Conservation (phyloP, 2,113 vertebrate genomes). For the Thinocorus orbignyianus region DNA sequence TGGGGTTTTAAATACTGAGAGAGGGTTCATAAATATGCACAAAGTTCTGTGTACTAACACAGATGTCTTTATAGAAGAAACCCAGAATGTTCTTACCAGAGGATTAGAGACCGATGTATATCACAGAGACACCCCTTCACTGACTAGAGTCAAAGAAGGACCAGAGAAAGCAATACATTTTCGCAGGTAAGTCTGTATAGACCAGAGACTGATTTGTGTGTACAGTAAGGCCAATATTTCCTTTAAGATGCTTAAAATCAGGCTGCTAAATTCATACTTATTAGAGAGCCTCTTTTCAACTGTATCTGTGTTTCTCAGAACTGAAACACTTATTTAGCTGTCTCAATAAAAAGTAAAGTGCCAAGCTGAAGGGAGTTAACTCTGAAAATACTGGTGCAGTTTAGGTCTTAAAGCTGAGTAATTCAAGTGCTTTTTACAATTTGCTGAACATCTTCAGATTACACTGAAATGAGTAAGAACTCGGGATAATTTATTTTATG, state of each 20-base stretch:
- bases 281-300: background rate
- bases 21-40: background rate
- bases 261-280: background rate
- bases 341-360: background rate
- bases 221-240: background rate
- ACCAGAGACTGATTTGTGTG: background rate
- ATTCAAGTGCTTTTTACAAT: background rate
- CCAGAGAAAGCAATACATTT: conserved; percentile 36
- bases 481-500: background rate
- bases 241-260: background rate
- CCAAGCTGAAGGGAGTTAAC: background rate
- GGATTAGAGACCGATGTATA: background rate
- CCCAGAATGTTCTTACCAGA: background rate
- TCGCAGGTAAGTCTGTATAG: conserved; percentile 42
- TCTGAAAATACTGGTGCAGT: background rate
- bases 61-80: background rate
- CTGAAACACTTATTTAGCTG: background rate
- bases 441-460: background rate
- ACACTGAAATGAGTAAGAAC: background rate
- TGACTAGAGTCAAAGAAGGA: conserved; percentile 35
- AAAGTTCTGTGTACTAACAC: background rate
- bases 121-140: background rate
- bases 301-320: background rate
- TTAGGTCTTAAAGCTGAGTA: background rate
- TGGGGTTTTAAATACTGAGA: background rate